Conservation (phyloP, 2,888 invertebrate genomes). For the Hylaea fasciaria region DNA sequence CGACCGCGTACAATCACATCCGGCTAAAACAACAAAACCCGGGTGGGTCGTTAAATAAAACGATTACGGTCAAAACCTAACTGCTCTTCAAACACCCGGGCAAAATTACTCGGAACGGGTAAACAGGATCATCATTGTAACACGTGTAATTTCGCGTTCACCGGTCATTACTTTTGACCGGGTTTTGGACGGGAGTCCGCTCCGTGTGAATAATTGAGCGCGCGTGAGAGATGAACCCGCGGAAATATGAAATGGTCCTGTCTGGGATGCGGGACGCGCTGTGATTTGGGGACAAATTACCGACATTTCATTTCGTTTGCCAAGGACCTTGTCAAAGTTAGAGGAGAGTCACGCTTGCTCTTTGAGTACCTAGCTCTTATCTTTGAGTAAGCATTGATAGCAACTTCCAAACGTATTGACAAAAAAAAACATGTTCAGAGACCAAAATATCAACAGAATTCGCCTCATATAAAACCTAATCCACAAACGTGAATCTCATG, state of each 20-base stretch:
- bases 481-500: conserved; percentile 34
- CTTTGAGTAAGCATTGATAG: no score
- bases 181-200: conserved; percentile 48
- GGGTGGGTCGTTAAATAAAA: conserved; percentile 65
- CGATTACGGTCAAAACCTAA: conserved; percentile 71
- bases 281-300: conserved; percentile 31
- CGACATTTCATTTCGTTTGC: not conserved
- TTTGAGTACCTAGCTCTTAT: no score
- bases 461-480: no score
- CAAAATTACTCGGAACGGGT: conserved; percentile 67
- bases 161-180: conserved; percentile 77
- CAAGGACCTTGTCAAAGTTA: not conserved
- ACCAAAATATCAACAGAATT: no score
- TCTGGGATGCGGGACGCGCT: conserved; percentile 57
- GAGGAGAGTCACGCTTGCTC: no score
- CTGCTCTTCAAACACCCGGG: conserved; percentile 71
- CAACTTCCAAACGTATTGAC: no score
- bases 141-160: conserved; percentile 79
- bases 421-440: no score
- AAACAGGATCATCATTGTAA: conserved; percentile 79
- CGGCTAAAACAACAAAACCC: conserved; percentile 46
- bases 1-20: conserved; percentile 50
- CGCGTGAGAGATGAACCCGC: conserved; percentile 72
- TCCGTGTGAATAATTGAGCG: conserved; percentile 77
- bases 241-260: conserved; percentile 80